Base-by-base conservation (phyloP, 2,888 invertebrate genomes). In the Drosophila neotestacea region DNA sequence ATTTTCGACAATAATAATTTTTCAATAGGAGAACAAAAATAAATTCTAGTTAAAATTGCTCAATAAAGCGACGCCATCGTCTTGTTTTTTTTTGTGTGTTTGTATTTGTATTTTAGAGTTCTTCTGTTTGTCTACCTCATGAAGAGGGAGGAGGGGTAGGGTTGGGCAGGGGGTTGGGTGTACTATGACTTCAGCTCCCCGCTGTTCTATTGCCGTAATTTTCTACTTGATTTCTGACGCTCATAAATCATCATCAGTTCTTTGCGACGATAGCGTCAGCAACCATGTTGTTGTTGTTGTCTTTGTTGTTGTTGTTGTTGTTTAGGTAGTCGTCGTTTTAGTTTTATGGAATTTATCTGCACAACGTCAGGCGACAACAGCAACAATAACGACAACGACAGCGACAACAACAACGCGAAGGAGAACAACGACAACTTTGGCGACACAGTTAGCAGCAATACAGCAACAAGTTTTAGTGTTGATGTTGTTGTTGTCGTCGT, bases 181-280 rank as follows among this genome's bases (percentile, higher is more conserved):
- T 10, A 22, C 28, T 6, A 46, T 34, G 54, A 27, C 32, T 48
- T 30, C 50, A 36, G 70, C 60, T 55, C 51, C 66, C 71, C 71
- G 74, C 65, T 77, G 67, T 70, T 78, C 80, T 84, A 81, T 88
- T 88, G 80, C 72, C 72, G 88, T 86, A 88, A 88, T 85, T 85
- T 85, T 85, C 86, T 85, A 88, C 84, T 85, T 85, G 88, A 88
- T 86, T 88, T 88, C 84, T 86, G 85, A 78, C 84, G 88, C 86
- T 86, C 88, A 85, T 85, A 85, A 85, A 85, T 85, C 85, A 85
- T 88, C 85, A 85, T 85, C 88, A 85, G 84, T 81, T 85, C 70
- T 47, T 61, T 55, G 56, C 62, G 55, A 59, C 70, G 84, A 85
- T 86, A 84, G 77, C 73, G 70, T 72, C 72, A 68, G 55, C 69